These are phyloP conservation scores for Centropus bengalensis DNA, from an alignment of 2,113 vertebrate species.

Conservation along the genomic window DNA sequence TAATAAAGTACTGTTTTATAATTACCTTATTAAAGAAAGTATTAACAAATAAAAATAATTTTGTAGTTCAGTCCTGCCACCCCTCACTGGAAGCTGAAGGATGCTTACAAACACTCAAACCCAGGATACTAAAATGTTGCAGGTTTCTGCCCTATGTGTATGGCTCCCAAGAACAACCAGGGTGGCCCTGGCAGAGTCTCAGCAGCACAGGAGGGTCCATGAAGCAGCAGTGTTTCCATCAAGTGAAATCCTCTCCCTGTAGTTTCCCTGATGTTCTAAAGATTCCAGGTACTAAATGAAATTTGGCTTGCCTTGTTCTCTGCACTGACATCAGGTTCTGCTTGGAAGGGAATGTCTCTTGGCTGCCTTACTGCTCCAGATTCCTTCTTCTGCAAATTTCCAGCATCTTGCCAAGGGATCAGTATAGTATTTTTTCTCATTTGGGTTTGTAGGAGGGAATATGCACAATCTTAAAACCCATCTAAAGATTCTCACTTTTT, in stretches of 20 bases:
- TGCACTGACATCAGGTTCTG: background rate
- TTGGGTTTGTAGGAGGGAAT: background rate
- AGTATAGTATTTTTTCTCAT: background rate
- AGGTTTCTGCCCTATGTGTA: background rate
- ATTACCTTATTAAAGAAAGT: background rate
- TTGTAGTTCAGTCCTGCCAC: background rate
- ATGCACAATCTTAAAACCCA: background rate
- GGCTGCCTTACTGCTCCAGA: background rate
- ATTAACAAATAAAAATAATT: background rate
- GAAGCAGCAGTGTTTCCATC: background rate
- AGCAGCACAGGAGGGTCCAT: background rate
- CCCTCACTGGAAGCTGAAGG: background rate
- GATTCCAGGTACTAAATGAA: background rate
- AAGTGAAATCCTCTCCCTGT: background rate
- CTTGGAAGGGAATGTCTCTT: conserved; percentile 4
- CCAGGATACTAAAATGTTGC: background rate
- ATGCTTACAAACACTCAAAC: background rate
- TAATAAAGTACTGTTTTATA: background rate
- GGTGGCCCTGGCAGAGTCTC: background rate
- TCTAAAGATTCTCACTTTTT: background rate
- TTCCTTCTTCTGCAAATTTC: background rate
- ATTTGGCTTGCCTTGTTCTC: background rate
- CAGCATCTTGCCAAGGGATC: background rate
- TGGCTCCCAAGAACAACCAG: background rate
- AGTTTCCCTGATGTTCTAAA: background rate